Evolutionary conservation across 2,797 vertebrate genomes (phyloP), one percentile per base, ranked within the genome.

Genomic region (Molossus molossus): DNA sequence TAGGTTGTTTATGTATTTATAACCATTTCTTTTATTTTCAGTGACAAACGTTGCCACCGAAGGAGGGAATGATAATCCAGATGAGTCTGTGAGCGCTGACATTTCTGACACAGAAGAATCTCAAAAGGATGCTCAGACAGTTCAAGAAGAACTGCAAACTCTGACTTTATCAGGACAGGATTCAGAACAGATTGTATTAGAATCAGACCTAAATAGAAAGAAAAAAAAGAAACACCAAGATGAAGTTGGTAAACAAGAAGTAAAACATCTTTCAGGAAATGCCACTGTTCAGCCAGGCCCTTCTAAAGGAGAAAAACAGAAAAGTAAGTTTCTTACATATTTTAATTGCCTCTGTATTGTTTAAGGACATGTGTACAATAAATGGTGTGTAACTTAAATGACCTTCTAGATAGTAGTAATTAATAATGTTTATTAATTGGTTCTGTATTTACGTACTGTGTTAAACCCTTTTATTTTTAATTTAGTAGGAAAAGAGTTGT

Each of bases 121-220:
- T 87, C 99, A 98, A 70, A 98, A 98, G 57, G 98, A 98, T 96
- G 83, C 96, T 82, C 98, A 97, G 79, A 97, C 2, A 0, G 97
- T 98, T 82, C 99, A 99, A 97, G 99, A 99, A 25, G 99, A 99
- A 96, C 99, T 99, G 57, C 98, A 98, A 23, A 96, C 99, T 88
- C 96, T 97, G 82, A 97, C 96, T 29, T 13, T 95, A 65, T 87
- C 97, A 85, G 97, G 94, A 93, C 94, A 97, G 90, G 12, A 91
- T 86, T 98, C 99, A 79, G 98, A 97, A 29, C 98, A 95, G 93
- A 58, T 85, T 94, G 12, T 45, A 2, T n/a, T 97, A 62, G 98
- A 96, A 69, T 53, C 98, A 67, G 67, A 92, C 0, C 33, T 97
- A 97, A 94, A 95, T 1, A 99, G 98, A 97, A 99, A 97, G 86